Base-by-base conservation (phyloP, 2,888 invertebrate species). In the Ganaspis brasiliensis region DNA sequence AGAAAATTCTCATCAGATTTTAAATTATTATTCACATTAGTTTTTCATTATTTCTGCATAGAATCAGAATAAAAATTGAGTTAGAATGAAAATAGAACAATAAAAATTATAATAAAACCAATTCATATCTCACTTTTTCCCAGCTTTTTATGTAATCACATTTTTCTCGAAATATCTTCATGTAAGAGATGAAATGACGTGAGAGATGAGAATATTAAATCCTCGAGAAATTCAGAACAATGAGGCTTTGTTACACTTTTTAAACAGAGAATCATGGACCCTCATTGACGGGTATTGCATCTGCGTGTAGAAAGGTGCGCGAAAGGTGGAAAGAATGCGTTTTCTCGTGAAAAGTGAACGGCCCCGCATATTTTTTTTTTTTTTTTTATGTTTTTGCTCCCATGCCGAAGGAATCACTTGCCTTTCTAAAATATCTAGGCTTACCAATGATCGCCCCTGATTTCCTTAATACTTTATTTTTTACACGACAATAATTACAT, bases 391-490 rank as follows among this genome's bases (percentile, higher is more conserved):
- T n/a, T 86, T 84, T 84, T 83, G 78, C 82, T 75, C 57, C 71
- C 52, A 72, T 70, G n/a, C 31, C 59, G 73, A 77, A 76, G 79
- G 78, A 81, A 79, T 82, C 82, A 83, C 82, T 86, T 81, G 86
- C 88, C 88, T 89, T 89, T 88, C 88, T 87, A 88, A 88, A 87
- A 71, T 83, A 85, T 83, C 82, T 82, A 78, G 73, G 75, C 73
- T 82, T 78, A 73, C 37, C 19, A 37, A 61, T 61, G 37, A 19
- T 19, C 61, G 19, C 37, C 19, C 12, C 61, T 37, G 37, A 61
- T 37, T 61, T 37, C 61, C 35, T 59, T 5, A 37, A 61, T 61
- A n/a, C n/a, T n/a, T n/a, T n/a, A n/a, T n/a, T n/a, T n/a, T n/a
- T n/a, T n/a, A n/a, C n/a, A n/a, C n/a, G n/a, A n/a, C n/a, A n/a